Conservation (phyloP, 2,888 invertebrate genomes). For the Netelia virgata region DNA sequence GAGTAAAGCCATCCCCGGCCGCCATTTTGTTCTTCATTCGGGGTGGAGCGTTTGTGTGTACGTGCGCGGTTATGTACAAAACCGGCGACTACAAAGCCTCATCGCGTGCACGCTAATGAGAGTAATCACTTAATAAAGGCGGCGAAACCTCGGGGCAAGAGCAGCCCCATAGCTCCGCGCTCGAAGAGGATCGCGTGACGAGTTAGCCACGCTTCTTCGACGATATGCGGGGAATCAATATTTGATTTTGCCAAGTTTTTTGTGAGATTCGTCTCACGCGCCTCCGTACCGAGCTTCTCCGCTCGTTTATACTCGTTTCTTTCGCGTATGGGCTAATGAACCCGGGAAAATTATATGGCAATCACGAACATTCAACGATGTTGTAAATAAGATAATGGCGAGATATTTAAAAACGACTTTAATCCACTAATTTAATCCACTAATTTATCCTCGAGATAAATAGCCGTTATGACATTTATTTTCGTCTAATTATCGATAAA, state of each 20-base stretch:
- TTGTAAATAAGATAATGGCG: too few relatives aligned
- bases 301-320: conserved; percentile 46
- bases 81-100: conserved; percentile 77
- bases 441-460: not conserved
- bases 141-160: conserved; percentile 68
- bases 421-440: too few relatives aligned
- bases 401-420: too few relatives aligned
- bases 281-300: conserved; percentile 43
- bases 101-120: conserved; percentile 84
- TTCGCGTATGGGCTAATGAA: not conserved
- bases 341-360: not conserved
- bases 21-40: conserved; percentile 57
- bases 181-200: conserved; percentile 70
- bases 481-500: conserved; percentile 46
- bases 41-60: conserved; percentile 53
- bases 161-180: conserved; percentile 11
- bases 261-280: conserved; percentile 56
- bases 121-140: conserved; percentile 84
- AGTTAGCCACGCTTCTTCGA: conserved; percentile 68
- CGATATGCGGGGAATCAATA: conserved; percentile 79
- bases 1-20: conserved; percentile 45
- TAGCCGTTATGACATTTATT: not conserved
- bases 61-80: conserved; percentile 46
- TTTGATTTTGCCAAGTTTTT: conserved; percentile 80
- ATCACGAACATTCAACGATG: too few relatives aligned